Conservation (phyloP, 92 coral and sea anemone genomes). For the Micromussa lordhowensis region DNA sequence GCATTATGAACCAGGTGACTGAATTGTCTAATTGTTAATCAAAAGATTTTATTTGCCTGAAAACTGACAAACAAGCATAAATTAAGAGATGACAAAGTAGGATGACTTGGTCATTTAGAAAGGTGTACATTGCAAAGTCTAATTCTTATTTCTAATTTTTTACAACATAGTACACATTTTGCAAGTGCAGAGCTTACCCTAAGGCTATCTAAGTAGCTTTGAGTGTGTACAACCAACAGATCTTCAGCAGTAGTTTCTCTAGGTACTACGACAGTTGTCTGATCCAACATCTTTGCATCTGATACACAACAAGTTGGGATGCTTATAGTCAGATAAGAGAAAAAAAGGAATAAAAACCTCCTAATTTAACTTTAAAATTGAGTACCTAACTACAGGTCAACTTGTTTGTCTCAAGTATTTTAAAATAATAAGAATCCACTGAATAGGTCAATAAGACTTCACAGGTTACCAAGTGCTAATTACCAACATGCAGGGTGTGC, state of each 20-base stretch:
- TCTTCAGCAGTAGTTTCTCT: slow-evolving; percentile 86
- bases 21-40: not conserved
- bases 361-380: not conserved
- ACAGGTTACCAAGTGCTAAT: no score
- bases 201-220: slow-evolving; percentile 84
- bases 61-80: no score
- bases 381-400: no score
- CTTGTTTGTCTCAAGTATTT: no score
- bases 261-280: slow-evolving; percentile 79
- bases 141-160: no score
- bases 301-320: not conserved
- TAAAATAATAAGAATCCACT: no score
- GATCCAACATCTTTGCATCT: slow-evolving; percentile 85
- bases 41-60: no score
- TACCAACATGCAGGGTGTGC: no score
- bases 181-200: slow-evolving; percentile 54
- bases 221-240: slow-evolving; percentile 86
- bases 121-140: not conserved
- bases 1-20: not conserved
- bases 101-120: no score
- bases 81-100: no score
- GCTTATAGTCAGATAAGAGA: not conserved
- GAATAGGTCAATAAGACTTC: no score
- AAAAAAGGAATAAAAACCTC: not conserved
- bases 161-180: not conserved